phyloP scores from a whole-genome alignment of 2,797 vertebrate genomes.

The Rhabdomys pumilio region DNA sequence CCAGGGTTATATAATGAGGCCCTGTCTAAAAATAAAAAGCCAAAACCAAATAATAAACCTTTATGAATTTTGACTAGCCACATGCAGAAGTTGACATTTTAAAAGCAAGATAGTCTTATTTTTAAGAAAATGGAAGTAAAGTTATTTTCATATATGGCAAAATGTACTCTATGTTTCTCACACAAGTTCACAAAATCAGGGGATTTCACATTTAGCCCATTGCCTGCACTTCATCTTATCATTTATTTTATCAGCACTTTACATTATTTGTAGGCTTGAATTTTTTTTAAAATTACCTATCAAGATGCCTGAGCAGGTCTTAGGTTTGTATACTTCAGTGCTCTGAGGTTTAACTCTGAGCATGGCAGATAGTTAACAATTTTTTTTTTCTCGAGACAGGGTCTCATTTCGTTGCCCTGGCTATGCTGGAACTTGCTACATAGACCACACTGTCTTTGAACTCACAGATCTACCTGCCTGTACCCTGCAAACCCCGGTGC shows the following conservation, averaged over 20 bases:
- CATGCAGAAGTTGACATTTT: conserved; percentile 69
- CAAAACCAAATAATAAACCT: neutral
- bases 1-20: neutral
- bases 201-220: conserved; percentile 17
- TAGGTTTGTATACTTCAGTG: neutral
- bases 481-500: too few relatives aligned
- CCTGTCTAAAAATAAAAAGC: too few relatives aligned
- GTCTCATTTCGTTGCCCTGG: neutral
- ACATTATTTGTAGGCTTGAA: neutral
- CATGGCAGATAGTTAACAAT: conserved; percentile 24
- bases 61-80: conserved; percentile 59
- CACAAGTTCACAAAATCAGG: neutral
- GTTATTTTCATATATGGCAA: neutral
- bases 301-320: neutral
- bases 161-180: conserved; percentile 32
- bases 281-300: conserved; percentile 28
- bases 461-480: too few relatives aligned
- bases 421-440: neutral
- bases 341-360: conserved; percentile 10
- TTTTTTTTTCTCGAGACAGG: neutral
- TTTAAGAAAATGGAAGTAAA: conserved; percentile 62
- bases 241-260: conserved; percentile 17
- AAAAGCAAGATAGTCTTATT: conserved; percentile 44
- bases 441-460: too few relatives aligned
- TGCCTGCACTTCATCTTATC: neutral